These are phyloP conservation scores for Stigmatopora nigra DNA, from an alignment of 2,113 vertebrate genomes.

Conservation along the genomic window DNA sequence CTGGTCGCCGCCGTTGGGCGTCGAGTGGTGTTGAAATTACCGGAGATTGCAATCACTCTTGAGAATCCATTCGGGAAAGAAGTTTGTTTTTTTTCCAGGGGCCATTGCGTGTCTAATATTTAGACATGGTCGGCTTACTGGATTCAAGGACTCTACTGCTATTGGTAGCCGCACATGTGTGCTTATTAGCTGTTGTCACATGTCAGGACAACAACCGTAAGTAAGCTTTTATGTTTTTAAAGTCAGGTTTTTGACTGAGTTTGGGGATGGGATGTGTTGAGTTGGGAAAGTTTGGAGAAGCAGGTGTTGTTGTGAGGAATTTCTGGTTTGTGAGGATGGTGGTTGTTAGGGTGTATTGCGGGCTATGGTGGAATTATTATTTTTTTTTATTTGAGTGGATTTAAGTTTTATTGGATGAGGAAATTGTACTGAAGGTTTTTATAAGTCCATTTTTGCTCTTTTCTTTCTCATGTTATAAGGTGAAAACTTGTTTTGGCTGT, in stretches of 20 bases:
- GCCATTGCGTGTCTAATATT: constrained; percentile 77
- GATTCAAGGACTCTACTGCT: constrained; percentile 78
- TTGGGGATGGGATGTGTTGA: constrained; percentile 34
- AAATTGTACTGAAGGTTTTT: not conserved
- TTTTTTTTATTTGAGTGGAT: constrained; percentile 13
- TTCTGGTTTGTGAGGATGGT: not conserved
- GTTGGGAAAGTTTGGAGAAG: not conserved
- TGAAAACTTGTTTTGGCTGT: constrained; percentile 62
- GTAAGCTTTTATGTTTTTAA: constrained; percentile 51
- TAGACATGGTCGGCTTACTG: constrained; percentile 78
- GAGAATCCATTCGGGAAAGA: constrained; percentile 40
- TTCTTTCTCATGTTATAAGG: constrained; percentile 6
- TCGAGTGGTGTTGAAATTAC: constrained; percentile 65
- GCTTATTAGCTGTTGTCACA: constrained; percentile 73
- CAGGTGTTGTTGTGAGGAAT: not conserved
- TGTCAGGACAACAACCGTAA: constrained; percentile 77
- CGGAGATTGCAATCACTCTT: constrained; percentile 35
- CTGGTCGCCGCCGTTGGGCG: constrained; percentile 28
- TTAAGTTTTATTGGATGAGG: constrained; percentile 30
- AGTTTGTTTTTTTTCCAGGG: constrained; percentile 59
- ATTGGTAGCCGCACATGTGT: constrained; percentile 72
- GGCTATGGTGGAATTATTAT: not conserved
- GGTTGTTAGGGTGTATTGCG: not conserved
- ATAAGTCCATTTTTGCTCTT: not conserved
- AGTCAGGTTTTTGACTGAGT: not conserved